Evolutionary conservation across 2,113 vertebrate genomes (phyloP).

Genomic region (Paratilapia polleni): DNA sequence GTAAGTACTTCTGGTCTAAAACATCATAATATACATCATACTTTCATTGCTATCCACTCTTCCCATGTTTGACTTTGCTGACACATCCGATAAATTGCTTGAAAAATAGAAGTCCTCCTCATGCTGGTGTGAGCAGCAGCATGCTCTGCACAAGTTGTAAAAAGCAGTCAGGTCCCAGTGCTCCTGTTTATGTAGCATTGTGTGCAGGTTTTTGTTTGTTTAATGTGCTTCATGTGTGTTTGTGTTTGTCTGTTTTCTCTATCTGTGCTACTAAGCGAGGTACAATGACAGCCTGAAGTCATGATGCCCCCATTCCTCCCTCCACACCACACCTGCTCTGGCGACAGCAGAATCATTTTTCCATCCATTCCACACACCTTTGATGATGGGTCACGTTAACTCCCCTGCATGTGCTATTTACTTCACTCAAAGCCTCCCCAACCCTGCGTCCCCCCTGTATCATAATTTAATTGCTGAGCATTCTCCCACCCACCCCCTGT

Average conservation of each 20-base stretch:
- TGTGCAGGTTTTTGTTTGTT: slow-evolving; percentile 29
- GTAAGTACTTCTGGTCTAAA: slow-evolving; percentile 9
- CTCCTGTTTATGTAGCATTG: slow-evolving; percentile 4
- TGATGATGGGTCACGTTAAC: slow-evolving; percentile 54
- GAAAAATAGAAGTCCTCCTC: neutral
- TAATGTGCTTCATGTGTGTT: neutral
- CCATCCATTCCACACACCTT: slow-evolving; percentile 40
- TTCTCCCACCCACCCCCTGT: slow-evolving; percentile 22
- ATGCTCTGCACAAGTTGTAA: neutral
- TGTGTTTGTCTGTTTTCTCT: slow-evolving; percentile 18
- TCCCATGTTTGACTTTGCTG: slow-evolving; percentile 36
- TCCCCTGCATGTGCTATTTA: slow-evolving; percentile 55
- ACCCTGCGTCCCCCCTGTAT: slow-evolving; percentile 36
- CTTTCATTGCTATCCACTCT: neutral
- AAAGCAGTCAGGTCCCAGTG: neutral
- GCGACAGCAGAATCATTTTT: slow-evolving; percentile 54
- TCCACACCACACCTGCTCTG: neutral
- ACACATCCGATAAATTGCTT: slow-evolving; percentile 12
- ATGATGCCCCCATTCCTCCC: slow-evolving; percentile 15
- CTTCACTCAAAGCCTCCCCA: slow-evolving; percentile 48
- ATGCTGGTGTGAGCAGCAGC: neutral
- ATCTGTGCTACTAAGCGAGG: slow-evolving; percentile 11
- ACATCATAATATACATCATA: slow-evolving; percentile 28
- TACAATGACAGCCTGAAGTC: slow-evolving; percentile 46
- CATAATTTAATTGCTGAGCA: slow-evolving; percentile 71